Evolutionary conservation across 2,888 invertebrate species (phyloP).

Genomic region (Coleophora deauratella): DNA sequence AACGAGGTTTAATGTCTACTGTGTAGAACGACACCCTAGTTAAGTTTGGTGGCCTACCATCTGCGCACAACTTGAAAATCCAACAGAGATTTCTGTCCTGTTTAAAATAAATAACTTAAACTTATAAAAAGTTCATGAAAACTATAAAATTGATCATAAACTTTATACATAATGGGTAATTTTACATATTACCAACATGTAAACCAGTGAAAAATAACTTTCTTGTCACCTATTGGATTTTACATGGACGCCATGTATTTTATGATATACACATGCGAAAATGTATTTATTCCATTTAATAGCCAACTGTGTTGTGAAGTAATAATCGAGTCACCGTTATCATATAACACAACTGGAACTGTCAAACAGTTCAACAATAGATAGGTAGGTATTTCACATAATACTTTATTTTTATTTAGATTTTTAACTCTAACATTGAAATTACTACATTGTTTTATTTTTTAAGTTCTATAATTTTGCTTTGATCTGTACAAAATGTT

Average conservation of each 20-base stretch:
- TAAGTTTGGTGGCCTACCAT: constrained; percentile 48
- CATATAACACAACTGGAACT: constrained; percentile 43
- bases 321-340: constrained; percentile 42
- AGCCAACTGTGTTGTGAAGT: constrained; percentile 51
- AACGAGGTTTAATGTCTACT: constrained; percentile 71
- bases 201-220: not conserved
- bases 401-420: constrained; percentile 52
- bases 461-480: constrained; percentile 69
- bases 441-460: constrained; percentile 55
- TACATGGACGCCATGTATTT: not conserved
- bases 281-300: constrained; percentile 20
- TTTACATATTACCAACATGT: no score
- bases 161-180: no score
- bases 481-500: constrained; percentile 65
- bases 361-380: constrained; percentile 47
- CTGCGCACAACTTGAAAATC: constrained; percentile 3
- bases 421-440: constrained; percentile 54
- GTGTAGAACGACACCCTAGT: constrained; percentile 68
- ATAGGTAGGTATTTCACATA: constrained; percentile 61
- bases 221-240: not conserved
- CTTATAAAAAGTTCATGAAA: no score
- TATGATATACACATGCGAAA: not conserved
- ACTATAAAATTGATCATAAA: no score
- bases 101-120: no score
- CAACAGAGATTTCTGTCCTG: not conserved